Conservation (phyloP, 2,113 vertebrate species). For the Dromaius novaehollandiae region DNA sequence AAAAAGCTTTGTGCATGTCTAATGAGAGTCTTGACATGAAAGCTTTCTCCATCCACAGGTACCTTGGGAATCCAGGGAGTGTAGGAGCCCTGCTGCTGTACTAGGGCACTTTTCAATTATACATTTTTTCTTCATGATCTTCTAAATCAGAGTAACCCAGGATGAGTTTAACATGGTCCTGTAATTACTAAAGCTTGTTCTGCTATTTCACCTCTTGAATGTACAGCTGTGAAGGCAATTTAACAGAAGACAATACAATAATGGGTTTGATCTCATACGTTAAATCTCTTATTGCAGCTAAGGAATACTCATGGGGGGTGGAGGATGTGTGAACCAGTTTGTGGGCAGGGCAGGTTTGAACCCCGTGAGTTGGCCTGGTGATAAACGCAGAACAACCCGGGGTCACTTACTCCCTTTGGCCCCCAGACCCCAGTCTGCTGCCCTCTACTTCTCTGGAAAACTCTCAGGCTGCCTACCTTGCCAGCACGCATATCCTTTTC, state of each 20-base stretch:
- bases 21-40: neutral
- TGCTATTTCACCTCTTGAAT: neutral
- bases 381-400: neutral
- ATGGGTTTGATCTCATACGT: neutral
- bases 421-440: neutral
- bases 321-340: neutral
- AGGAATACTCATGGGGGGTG: neutral
- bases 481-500: neutral
- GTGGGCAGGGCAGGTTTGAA: neutral
- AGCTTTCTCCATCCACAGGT: conserved; percentile 4
- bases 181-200: neutral
- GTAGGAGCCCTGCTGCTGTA: conserved; percentile 8
- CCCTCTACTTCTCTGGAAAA: neutral
- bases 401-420: neutral
- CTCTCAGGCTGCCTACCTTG: neutral
- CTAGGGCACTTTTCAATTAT: neutral
- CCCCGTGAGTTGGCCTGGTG: neutral
- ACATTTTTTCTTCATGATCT: neutral
- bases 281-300: neutral
- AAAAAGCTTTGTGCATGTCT: neutral
- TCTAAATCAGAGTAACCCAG: neutral
- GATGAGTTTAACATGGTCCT: neutral
- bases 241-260: neutral
- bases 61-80: neutral
- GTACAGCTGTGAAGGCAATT: neutral